Evolutionary conservation across 2,888 invertebrate species (phyloP), one percentile per base, ranked within the genome.

Genomic region (Dryomyza anilis): DNA sequence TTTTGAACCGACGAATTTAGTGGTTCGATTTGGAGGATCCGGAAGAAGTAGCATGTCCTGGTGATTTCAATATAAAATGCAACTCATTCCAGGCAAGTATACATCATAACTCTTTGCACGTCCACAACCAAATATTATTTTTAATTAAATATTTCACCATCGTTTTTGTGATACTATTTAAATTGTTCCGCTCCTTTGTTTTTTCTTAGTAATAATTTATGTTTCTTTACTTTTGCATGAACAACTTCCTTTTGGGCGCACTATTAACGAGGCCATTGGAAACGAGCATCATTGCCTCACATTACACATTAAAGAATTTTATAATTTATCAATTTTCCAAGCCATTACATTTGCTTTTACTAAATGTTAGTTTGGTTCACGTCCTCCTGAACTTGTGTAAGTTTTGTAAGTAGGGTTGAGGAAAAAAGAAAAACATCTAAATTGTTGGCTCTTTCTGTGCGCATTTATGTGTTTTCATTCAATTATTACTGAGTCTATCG

Each of bases 1-100:
- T n/a, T 46, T 2, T 19, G 21, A 2, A 10, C 23, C 25, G 27
- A 25, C 27, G 14, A 7, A 43, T 68, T 43, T 67, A 93, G 89
- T 96, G 95, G 95, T 94, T 88, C 79, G 93, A 95, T 80, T 85
- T 89, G 77, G 95, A 96, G 78, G 86, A 87, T 12, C 95, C 95
- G 0, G 96, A 96, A 82, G 86, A 89, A 1, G 81, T 83, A 14
- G 83, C 86, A 0, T 88, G 91, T 75, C 96, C 96, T 0, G 85
- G 88, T 73, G 86, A 86, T 2, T 95, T 93, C 81, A 87, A 88
- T n/a, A 83, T 86, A 3, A 85, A 78, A 10, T 78, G 93, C 71
- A 82, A 84, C 21, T 86, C 89, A 1, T 93, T 89, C 85, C 86
- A 83, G 75, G 82, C 76, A 78, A 78, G 74, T 75, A 70, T 21